phyloP scores from a whole-genome alignment of 2,113 vertebrate species.

The Bagarius yarrelli region DNA sequence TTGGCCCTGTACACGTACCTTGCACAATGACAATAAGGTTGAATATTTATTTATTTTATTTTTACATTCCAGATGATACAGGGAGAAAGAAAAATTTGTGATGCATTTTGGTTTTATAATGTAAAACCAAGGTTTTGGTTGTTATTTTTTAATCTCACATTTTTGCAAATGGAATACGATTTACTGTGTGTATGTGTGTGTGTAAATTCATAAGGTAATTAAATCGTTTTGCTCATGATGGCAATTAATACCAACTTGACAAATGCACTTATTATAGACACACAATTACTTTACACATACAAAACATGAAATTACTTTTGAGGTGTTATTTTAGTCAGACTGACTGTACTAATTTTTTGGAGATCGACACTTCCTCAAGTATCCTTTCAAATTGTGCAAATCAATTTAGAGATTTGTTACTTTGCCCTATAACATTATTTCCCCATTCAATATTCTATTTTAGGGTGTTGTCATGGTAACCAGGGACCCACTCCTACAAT shows the following conservation, averaged over 20 bases:
- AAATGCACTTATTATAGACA: not conserved
- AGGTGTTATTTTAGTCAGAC: not conserved
- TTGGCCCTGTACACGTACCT: too few relatives aligned
- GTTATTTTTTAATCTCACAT: not conserved
- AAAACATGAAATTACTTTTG: too few relatives aligned
- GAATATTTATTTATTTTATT: too few relatives aligned
- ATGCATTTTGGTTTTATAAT: slow-evolving; percentile 1
- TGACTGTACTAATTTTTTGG: not conserved
- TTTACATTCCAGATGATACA: not conserved
- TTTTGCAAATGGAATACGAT: not conserved
- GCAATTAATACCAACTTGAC: not conserved
- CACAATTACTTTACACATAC: too few relatives aligned
- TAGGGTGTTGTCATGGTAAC: not conserved
- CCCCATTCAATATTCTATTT: slow-evolving; percentile 4
- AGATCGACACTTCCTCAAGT: not conserved
- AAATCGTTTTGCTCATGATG: not conserved
- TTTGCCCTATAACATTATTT: not conserved
- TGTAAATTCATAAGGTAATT: not conserved
- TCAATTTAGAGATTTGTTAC: not conserved
- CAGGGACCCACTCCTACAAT: not conserved
- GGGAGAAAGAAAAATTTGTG: not conserved
- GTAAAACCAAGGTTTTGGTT: not conserved
- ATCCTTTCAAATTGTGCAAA: not conserved
- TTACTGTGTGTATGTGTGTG: not conserved
- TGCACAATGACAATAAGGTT: too few relatives aligned